These are phyloP conservation scores for Scolopax rusticola DNA, from an alignment of 2,797 vertebrate genomes.

Conservation along the genomic window DNA sequence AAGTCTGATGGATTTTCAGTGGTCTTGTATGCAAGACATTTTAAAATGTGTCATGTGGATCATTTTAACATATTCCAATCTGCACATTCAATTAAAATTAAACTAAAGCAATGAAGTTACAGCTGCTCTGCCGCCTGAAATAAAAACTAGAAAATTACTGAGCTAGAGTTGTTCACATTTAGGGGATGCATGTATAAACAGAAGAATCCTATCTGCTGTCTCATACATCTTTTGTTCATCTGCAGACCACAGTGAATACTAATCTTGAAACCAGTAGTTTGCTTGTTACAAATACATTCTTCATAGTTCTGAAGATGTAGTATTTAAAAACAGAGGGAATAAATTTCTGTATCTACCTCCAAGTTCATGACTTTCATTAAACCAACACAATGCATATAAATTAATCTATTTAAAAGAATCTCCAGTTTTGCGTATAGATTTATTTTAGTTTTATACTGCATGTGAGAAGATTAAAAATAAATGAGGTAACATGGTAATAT, in stretches of 20 bases:
- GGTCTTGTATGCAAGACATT: background rate
- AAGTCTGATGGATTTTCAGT: background rate
- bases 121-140: constrained; percentile 27
- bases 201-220: background rate
- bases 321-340: background rate
- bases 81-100: constrained; percentile 40
- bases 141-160: constrained; percentile 23
- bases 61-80: constrained; percentile 23
- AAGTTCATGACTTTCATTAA: constrained; percentile 7
- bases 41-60: background rate
- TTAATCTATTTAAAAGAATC: background rate
- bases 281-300: background rate
- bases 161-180: background rate
- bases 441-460: background rate
- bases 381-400: background rate
- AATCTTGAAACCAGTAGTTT: constrained; percentile 36
- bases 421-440: background rate
- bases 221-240: background rate
- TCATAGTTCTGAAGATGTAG: constrained; percentile 5
- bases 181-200: background rate
- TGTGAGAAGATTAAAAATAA: background rate
- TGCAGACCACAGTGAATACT: background rate
- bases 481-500: background rate
- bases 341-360: background rate
- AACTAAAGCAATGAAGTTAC: constrained; percentile 23